Evolutionary conservation across 1,140 invertebrate genomes (phyloP), one percentile per base, ranked within the genome.

Genomic region (Ectropis grisescens): DNA sequence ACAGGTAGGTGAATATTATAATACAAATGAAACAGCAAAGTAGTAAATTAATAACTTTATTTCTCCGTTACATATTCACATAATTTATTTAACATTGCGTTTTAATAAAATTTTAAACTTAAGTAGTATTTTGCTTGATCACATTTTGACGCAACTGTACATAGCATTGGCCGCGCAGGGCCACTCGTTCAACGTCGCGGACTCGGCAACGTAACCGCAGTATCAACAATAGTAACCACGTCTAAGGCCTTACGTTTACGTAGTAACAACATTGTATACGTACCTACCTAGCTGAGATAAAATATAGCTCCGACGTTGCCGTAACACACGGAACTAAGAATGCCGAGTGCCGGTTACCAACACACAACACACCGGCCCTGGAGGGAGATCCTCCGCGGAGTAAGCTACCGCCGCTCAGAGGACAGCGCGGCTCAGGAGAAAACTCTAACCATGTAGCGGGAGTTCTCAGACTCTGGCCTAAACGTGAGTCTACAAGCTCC

Each of bases 21-120:
- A n/a, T n/a, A n/a, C n/a, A 19, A 19, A 19, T 19, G 3, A 19
- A 19, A 19, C 3, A 19, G 8, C 16, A 19, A 3, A 19, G 27
- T 76, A 76, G 71, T 76, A 79, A 79, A 79, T 79, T 76, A 76
- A 72, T 76, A 79, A 79, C 58, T 75, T 74, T 74, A 74, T 72
- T 71, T 65, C 67, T 71, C 58, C 59, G 53, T 79, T 71, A 75
- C 66, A 79, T 79, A 79, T 76, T 66, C 75, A 79, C 71, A 79
- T 64, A 66, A 48, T 53, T 54, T 71, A 71, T 59, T 50, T 56
- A 70, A 71, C 58, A 47, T 46, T 58, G 39, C 57, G 59, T 54
- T 60, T 51, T 67, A 70, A 69, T 75, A 79, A 74, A 74, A 74
- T 76, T 74, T 72, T 56, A 79, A 79, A 76, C 62, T 72, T 76